Evolutionary conservation across 2,888 invertebrate species (phyloP).

Genomic region (Nomada hirtipes): DNA sequence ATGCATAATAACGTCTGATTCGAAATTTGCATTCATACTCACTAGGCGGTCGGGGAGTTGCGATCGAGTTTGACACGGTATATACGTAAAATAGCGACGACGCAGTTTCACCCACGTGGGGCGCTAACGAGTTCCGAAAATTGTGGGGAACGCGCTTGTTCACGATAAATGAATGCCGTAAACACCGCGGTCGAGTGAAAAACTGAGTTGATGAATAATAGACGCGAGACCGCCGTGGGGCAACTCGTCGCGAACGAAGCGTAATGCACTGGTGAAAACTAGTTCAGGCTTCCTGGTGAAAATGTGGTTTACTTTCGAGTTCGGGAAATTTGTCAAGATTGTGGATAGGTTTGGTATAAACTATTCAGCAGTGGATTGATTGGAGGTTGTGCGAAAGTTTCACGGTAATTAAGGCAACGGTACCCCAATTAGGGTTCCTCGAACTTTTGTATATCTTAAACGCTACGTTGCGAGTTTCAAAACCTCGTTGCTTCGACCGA

Average conservation of each 20-base stretch:
- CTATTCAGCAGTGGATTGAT: neutral
- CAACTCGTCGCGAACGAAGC: no score
- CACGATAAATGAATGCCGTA: constrained; percentile 20
- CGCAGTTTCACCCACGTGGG: neutral
- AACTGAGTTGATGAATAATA: constrained; percentile 17
- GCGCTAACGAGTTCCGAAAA: constrained; percentile 46
- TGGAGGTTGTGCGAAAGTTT: neutral
- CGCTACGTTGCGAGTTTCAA: neutral
- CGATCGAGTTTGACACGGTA: neutral
- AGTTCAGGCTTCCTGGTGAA: neutral
- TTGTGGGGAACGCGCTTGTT: neutral
- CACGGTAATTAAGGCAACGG: neutral
- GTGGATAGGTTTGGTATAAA: neutral
- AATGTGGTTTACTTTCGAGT: neutral
- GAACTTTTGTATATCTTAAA: neutral
- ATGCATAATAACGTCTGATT: constrained; percentile 78
- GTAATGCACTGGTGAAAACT: neutral
- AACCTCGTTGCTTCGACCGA: neutral
- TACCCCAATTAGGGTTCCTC: neutral
- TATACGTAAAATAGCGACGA: constrained; percentile 18
- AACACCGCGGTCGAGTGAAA: constrained; percentile 5
- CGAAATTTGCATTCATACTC: constrained; percentile 76
- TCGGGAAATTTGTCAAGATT: neutral
- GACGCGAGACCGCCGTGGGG: neutral
- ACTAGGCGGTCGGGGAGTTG: constrained; percentile 24